Evolutionary conservation across 1,140 invertebrate genomes (phyloP).

Genomic region (Sitophilus oryzae): DNA sequence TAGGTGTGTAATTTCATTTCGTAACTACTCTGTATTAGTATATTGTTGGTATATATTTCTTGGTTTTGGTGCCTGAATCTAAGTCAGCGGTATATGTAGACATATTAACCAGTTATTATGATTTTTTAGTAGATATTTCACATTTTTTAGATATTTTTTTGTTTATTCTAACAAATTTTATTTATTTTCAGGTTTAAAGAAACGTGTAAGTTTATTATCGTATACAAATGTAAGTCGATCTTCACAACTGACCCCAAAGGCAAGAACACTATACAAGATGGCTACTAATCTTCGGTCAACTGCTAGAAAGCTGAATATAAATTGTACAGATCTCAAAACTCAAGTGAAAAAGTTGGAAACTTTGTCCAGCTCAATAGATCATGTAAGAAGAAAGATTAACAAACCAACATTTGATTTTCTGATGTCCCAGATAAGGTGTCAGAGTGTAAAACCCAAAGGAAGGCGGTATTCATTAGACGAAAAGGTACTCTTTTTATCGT

Average conservation of each 20-base stretch:
- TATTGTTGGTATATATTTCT: too few relatives aligned
- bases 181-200: slow-evolving; percentile 6
- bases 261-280: background rate
- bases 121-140: too few relatives aligned
- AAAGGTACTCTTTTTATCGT: slow-evolving; percentile 26
- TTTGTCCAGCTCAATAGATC: background rate
- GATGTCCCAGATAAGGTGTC: slow-evolving; percentile 14
- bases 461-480: too few relatives aligned
- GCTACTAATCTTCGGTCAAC: slow-evolving; percentile 3
- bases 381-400: background rate
- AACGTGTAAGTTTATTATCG: background rate
- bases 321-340: background rate
- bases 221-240: background rate
- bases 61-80: too few relatives aligned
- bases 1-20: too few relatives aligned
- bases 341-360: background rate
- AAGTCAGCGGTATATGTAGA: too few relatives aligned
- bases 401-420: slow-evolving; percentile 10
- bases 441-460: slow-evolving; percentile 8
- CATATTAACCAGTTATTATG: too few relatives aligned
- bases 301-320: too few relatives aligned
- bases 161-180: too few relatives aligned
- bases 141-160: too few relatives aligned
- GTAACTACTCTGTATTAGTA: too few relatives aligned
- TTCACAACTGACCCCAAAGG: slow-evolving; percentile 5